Conservation (phyloP, 2,797 vertebrate species). For the Pantherophis alleghaniensis region DNA sequence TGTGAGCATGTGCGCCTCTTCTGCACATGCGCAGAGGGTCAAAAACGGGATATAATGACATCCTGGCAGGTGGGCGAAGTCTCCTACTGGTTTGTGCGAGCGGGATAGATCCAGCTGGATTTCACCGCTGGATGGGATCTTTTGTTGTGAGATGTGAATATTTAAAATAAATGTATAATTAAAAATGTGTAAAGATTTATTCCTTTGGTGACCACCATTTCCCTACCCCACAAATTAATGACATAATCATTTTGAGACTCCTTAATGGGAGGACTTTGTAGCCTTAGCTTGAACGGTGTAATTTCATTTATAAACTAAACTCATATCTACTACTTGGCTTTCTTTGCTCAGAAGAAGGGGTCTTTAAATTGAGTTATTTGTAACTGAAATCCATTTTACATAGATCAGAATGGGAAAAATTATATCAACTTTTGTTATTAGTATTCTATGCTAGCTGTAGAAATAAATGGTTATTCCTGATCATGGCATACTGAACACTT, state of each 20-base stretch:
- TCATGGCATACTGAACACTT: slow-evolving; percentile 43
- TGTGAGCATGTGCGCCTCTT: too few species aligned
- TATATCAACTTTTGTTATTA: neutral
- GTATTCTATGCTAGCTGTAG: neutral
- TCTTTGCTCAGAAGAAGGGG: neutral
- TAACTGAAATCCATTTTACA: neutral
- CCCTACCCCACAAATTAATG: neutral
- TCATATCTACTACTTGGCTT: neutral
- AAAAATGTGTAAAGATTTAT: neutral
- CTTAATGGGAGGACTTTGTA: neutral
- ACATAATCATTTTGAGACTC: neutral
- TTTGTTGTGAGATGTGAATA: slow-evolving; percentile 18
- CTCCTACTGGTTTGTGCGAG: too few species aligned
- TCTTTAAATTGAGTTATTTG: neutral
- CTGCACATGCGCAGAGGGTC: too few species aligned
- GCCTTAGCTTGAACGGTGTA: neutral
- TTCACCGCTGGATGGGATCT: neutral
- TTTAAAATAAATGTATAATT: slow-evolving; percentile 14
- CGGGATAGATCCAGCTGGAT: too few species aligned
- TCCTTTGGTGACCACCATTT: neutral
- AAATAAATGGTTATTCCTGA: neutral
- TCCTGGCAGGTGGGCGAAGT: too few species aligned
- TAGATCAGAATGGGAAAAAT: neutral
- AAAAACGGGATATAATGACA: too few species aligned
- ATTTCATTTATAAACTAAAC: neutral